Evolutionary conservation across 2,113 vertebrate genomes (phyloP).

Genomic region (Xiphophorus couchianus): DNA sequence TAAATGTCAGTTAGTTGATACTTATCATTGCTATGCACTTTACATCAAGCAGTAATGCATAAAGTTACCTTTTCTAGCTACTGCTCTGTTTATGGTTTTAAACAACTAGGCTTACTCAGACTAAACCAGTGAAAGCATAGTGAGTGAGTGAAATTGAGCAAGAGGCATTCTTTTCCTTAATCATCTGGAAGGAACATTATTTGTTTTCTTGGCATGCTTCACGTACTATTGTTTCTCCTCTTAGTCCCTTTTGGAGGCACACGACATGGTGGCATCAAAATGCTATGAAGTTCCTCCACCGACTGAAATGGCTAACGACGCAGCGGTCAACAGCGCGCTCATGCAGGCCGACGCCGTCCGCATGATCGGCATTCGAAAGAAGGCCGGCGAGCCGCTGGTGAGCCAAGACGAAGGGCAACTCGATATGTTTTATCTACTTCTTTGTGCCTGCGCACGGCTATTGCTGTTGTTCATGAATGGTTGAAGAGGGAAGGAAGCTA

Average conservation of each 20-base stretch:
- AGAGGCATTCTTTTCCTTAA: background rate
- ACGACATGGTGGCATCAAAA: conserved; percentile 97
- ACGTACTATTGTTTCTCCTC: background rate
- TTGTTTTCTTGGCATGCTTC: background rate
- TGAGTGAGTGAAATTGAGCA: background rate
- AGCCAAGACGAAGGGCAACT: conserved; percentile 40
- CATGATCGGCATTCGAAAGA: conserved; percentile 98
- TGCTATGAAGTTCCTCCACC: conserved; percentile 92
- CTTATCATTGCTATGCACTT: background rate
- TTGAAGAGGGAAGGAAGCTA: background rate
- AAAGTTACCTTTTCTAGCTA: no score
- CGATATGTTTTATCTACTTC: background rate
- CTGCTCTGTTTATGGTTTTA: background rate
- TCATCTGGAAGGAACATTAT: background rate
- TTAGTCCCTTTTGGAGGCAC: conserved; percentile 95
- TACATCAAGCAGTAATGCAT: background rate
- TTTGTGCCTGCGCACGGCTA: background rate
- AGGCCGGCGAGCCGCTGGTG: conserved; percentile 95
- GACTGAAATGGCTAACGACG: conserved; percentile 85
- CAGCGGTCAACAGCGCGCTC: conserved; percentile 81
- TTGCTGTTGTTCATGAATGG: background rate
- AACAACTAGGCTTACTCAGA: no score
- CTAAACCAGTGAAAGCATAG: background rate
- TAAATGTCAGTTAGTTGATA: background rate
- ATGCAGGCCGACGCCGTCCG: conserved; percentile 95